These are phyloP conservation scores for Congeria kusceri DNA, from an alignment of 2,888 invertebrate species.

Conservation along the genomic window DNA sequence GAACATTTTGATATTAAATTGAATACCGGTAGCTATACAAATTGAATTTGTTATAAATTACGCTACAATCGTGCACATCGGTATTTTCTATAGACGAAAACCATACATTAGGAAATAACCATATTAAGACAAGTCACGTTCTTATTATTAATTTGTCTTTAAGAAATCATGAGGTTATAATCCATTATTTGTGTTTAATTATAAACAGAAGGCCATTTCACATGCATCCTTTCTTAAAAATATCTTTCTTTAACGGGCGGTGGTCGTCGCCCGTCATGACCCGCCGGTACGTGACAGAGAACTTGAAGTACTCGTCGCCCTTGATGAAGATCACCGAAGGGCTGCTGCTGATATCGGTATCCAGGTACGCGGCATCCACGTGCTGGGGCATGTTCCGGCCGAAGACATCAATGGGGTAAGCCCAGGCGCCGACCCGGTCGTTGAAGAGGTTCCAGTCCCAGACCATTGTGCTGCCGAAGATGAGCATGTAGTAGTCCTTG, in stretches of 20 bases:
- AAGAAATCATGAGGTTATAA: no score
- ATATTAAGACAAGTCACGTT: no score
- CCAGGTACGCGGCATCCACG: constrained; percentile 31
- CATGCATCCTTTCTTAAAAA: constrained; percentile 40
- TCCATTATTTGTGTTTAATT: no score
- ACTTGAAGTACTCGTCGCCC: constrained; percentile 37
- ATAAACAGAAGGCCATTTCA: no score
- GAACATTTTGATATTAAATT: no score
- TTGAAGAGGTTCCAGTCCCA: constrained; percentile 59
- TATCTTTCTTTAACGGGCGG: constrained; percentile 8
- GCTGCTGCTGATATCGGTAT: background rate
- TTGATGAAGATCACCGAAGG: constrained; percentile 31
- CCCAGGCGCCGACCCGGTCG: constrained; percentile 57
- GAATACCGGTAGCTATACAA: no score
- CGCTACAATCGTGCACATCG: no score
- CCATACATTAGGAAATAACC: no score
- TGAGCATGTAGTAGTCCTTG: constrained; percentile 48
- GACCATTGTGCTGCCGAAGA: constrained; percentile 57
- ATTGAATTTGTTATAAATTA: no score
- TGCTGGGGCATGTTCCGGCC: constrained; percentile 52
- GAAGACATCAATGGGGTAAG: constrained; percentile 50
- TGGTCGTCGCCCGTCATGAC: constrained; percentile 11
- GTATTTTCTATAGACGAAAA: no score
- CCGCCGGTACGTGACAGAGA: constrained; percentile 25
- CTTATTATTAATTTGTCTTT: no score